Evolutionary conservation across 2,797 vertebrate genomes (phyloP), one percentile per base, ranked within the genome.

Genomic region (Sparidentex hasta): DNA sequence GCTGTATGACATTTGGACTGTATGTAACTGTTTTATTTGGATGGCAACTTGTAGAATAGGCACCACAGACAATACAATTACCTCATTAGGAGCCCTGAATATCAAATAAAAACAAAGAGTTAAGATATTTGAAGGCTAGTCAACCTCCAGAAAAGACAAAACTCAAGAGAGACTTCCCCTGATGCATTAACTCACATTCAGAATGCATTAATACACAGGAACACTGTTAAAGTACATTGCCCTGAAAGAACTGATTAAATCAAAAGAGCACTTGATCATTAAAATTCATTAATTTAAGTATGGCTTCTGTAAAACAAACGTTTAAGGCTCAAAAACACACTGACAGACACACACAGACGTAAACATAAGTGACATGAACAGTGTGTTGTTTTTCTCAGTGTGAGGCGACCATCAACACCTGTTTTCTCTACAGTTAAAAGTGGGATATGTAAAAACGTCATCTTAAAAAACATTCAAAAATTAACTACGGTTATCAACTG

Each of bases 261-360:
- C 43, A 73, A 72, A 89, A 82, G 58, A 83, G 73, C 76, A 92
- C 70, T 81, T 85, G 55, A 76, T 82, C 29, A 78, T 82, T 47
- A 82, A 29, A 76, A 72, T 80, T 80, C 62, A 76, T 75, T 66
- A 48, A 86, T 78, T 85, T 48, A 80, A 74, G 38, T 85, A 91
- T 91, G 91, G 90, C 92, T 91, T 92, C 52, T 83, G 76, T 86
- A 84, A 85, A 86, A 83, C 58, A 82, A 63, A 61, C 0, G 2
- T 64, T 82, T 73, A 78, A 88, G 76, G 74, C 65, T 83, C 54
- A 44, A 69, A 29, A 50, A 48, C 4, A 76, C 17, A 52, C 59
- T n/a, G 50, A 46, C 43, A 66, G 47, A 57, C 21, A 64, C 23
- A 59, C 33, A 74, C 2, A 50, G 1, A 76, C 29, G 59, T 79